Conservation (phyloP, 2,797 vertebrate species). For the Tinamus major region DNA sequence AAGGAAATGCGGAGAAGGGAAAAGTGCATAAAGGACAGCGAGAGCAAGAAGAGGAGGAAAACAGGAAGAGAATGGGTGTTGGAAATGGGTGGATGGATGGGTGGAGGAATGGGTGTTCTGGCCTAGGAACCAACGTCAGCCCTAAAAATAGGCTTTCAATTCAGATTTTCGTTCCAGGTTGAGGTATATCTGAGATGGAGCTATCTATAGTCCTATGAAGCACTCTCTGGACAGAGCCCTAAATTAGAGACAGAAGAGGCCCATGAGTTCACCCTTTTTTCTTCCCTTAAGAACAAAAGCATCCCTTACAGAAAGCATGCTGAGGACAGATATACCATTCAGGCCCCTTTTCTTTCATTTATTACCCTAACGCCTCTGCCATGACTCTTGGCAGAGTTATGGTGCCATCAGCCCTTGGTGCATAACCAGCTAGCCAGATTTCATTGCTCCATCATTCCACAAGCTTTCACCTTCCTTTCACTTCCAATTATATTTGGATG, state of each 20-base stretch:
- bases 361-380: neutral
- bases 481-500: neutral
- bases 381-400: fast-evolving
- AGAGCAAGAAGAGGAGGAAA: neutral
- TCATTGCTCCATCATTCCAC: neutral
- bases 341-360: neutral
- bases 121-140: neutral
- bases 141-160: neutral
- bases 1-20: neutral
- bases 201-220: neutral
- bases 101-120: neutral
- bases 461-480: neutral
- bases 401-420: fast-evolving
- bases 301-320: neutral
- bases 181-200: neutral
- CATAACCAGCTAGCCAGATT: neutral
- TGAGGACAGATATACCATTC: neutral
- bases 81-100: neutral
- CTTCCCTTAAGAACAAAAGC: neutral
- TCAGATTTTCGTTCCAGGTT: neutral
- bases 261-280: neutral
- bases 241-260: neutral
- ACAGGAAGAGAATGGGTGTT: neutral
- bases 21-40: neutral
- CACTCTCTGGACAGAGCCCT: neutral